Evolutionary conservation across 1,140 invertebrate species (phyloP), one percentile per base, ranked within the genome.

Genomic region (Rhizoglyphus robini): DNA sequence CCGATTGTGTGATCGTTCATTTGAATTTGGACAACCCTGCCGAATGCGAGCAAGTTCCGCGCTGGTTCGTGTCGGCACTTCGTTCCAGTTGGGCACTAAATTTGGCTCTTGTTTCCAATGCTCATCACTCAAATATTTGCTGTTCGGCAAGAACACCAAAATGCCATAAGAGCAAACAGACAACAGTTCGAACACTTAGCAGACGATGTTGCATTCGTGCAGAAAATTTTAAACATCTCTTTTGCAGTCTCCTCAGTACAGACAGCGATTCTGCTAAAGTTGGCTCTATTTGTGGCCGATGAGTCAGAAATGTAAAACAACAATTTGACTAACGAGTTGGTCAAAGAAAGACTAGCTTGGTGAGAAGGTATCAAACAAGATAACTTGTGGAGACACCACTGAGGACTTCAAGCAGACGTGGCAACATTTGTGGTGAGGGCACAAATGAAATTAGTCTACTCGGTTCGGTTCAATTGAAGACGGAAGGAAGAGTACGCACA

Each of bases 241-340:
- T 41, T 54, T n/a, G n/a, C n/a, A n/a, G n/a, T n/a, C n/a, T n/a
- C n/a, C n/a, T n/a, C n/a, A n/a, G n/a, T n/a, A n/a, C n/a, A n/a
- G n/a, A n/a, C n/a, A n/a, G n/a, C n/a, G 36, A 18, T 18, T 41
- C 51, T 11, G 20, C 51, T 15, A 32, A 54, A 54, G 8, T 32
- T 20, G 51, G 8, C 51, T 54, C 51, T 54, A 54, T 20, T 8
- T 54, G 51, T 54, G 51, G 8, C 8, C 8, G 31, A 54, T 8
- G 8, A 5, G 23, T 25, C 20, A 8, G 8, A 20, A 54, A 27
- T 20, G 51, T 8, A 20, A 54, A 5, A 20, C 20, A 54, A 54
- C n/a, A 54, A 54, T 54, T 54, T 54, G 51, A 54, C 51, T 54
- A 54, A 54, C 51, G 51, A 54, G 51, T 54, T 54, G 51, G 8